These are phyloP conservation scores for Columbina picui DNA, from an alignment of 2,113 vertebrate genomes.

Conservation along the genomic window DNA sequence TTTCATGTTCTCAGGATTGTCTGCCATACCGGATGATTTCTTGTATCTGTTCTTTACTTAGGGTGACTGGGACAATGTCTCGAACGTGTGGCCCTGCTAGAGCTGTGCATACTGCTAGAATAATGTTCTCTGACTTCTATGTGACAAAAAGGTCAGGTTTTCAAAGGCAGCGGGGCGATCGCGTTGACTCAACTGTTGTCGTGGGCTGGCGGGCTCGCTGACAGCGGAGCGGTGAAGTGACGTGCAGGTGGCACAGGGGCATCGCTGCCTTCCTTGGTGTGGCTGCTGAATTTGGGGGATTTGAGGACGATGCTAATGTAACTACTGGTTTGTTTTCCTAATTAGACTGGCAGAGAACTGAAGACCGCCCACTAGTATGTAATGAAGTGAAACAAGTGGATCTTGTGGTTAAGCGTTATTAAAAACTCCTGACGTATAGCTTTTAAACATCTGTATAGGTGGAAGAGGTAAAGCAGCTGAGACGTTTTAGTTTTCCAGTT, in stretches of 20 bases:
- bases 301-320: not conserved
- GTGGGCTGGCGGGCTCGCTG: slow-evolving; percentile 8
- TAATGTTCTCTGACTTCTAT: slow-evolving; percentile 52
- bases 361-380: not conserved
- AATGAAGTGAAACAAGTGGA: not conserved
- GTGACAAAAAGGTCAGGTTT: slow-evolving; percentile 58
- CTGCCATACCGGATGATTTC: not conserved
- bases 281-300: not conserved
- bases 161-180: slow-evolving; percentile 41
- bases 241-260: not conserved
- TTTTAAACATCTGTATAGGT: not conserved
- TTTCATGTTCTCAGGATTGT: not conserved
- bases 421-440: not conserved
- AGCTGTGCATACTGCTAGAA: not conserved
- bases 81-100: not conserved
- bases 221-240: slow-evolving; percentile 18
- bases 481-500: not conserved
- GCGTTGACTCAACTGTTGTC: slow-evolving; percentile 14
- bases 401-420: not conserved
- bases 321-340: not conserved
- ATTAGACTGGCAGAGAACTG: not conserved
- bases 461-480: not conserved
- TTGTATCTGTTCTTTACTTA: not conserved
- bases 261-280: not conserved
- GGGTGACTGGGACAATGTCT: not conserved